These are phyloP conservation scores for Erebia aethiops DNA, from an alignment of 2,888 invertebrate genomes.

Conservation along the genomic window DNA sequence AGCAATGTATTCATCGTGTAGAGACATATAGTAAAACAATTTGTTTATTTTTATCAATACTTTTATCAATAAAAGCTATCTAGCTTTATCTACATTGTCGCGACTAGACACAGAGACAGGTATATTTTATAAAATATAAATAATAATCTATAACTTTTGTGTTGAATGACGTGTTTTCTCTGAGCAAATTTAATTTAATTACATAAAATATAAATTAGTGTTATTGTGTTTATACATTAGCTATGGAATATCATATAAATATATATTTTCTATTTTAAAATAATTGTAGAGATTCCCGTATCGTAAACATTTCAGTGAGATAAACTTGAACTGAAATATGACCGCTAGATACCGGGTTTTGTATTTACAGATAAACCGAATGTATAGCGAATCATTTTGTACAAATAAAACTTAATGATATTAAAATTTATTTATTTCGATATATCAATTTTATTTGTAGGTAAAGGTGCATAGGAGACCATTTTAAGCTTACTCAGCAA, in stretches of 20 bases:
- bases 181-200: too few relatives aligned
- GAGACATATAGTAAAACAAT: conserved; percentile 2
- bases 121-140: not conserved
- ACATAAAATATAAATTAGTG: too few relatives aligned
- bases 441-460: not conserved
- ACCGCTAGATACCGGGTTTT: not conserved
- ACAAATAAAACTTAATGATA: not conserved
- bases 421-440: not conserved
- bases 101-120: not conserved
- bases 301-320: not conserved
- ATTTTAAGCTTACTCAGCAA: not conserved
- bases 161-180: too few relatives aligned
- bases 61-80: not conserved
- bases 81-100: not conserved
- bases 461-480: not conserved
- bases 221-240: too few relatives aligned
- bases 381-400: not conserved
- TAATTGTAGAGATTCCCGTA: not conserved
- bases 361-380: not conserved
- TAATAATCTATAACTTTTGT: too few relatives aligned
- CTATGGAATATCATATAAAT: not conserved
- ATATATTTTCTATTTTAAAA: not conserved
- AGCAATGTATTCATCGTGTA: conserved; percentile 2
- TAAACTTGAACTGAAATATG: conserved; percentile 4
- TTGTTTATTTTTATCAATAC: not conserved